Conservation (phyloP, 2,797 vertebrate species). For the Phalloptychus januarius region DNA sequence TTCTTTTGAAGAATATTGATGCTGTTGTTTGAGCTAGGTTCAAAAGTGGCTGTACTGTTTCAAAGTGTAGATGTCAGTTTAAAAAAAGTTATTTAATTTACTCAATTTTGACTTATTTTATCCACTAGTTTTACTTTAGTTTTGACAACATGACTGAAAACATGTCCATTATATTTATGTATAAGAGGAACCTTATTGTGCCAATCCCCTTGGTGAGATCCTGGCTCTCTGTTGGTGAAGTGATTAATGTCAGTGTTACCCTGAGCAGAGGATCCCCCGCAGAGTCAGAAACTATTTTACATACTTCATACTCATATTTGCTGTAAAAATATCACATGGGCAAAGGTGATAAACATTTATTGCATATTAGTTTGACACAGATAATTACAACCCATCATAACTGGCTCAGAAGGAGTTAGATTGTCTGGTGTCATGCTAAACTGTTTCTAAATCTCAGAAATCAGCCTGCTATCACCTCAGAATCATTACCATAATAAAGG, state of each 20-base stretch:
- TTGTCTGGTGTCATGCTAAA: neutral
- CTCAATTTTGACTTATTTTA: neutral
- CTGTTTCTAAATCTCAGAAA: neutral
- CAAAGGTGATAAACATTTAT: neutral
- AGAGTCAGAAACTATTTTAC: neutral
- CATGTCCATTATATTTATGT: neutral
- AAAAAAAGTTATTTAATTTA: neutral
- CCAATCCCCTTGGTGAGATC: conserved; percentile 27
- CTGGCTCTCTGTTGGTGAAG: conserved; percentile 1
- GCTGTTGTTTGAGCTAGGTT: neutral
- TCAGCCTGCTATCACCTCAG: neutral
- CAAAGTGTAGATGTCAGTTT: neutral
- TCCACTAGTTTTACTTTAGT: neutral
- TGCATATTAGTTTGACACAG: neutral
- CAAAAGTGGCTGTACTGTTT: neutral
- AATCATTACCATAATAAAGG: neutral
- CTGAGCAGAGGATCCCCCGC: neutral
- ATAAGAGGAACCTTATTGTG: neutral
- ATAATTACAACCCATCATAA: neutral
- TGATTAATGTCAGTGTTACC: neutral
- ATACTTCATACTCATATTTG: neutral
- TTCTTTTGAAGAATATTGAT: neutral
- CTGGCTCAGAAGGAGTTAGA: neutral
- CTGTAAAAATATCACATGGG: neutral
- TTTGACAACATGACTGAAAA: neutral